Base-by-base conservation (phyloP, 2,888 invertebrate species). In the Cephus pulcher region DNA sequence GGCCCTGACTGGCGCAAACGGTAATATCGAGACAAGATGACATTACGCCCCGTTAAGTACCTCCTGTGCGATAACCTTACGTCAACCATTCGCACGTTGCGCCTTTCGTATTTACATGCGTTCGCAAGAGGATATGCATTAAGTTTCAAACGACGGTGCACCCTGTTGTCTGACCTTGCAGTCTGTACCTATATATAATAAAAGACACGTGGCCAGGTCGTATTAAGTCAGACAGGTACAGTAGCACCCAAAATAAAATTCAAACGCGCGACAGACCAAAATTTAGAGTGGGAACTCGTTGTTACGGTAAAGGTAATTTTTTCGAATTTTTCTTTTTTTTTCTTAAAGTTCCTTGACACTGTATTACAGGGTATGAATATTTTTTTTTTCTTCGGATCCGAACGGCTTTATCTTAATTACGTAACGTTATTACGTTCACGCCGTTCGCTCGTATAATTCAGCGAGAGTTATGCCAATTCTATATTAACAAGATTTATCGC, bases 11-110 rank as follows among this genome's bases (percentile, higher is more conserved):
- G 83, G 81, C 82, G 84, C 86, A 84, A 87, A 88, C 86, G 84
- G 85, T 84, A 86, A 88, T 88, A 86, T 86, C 82, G 56, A 56
- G 56, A 79, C 80, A 80, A 79, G 84, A 86, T 84, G 87, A 87
- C 87, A 84, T 85, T 86, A 83, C 80, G 79, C 69, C 74, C 80
- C 74, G 30, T 70, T 78, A 75, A 76, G 69, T 76, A 73, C 68
- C 74, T 56, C 76, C 74, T 56, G 32, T 71, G 34, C 71, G 71
- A 71, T 71, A 71, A 71, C 71, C 71, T 71, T 71, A 71, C 71
- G 71, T 71, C 71, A 34, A 32, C 12, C 4, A 32, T 32, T 34
- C 71, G 71, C 71, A 34, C 71, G 71, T 71, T 34, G 71, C 32
- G 12, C 32, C 34, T 71, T 32, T 34, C 71, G 71, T 34, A 34